Percentiles rank a stretch among this genome's conserved stretches.
phyloP scores from a whole-genome alignment of 2,888 invertebrate species.

The Drosophila mettleri region DNA sequence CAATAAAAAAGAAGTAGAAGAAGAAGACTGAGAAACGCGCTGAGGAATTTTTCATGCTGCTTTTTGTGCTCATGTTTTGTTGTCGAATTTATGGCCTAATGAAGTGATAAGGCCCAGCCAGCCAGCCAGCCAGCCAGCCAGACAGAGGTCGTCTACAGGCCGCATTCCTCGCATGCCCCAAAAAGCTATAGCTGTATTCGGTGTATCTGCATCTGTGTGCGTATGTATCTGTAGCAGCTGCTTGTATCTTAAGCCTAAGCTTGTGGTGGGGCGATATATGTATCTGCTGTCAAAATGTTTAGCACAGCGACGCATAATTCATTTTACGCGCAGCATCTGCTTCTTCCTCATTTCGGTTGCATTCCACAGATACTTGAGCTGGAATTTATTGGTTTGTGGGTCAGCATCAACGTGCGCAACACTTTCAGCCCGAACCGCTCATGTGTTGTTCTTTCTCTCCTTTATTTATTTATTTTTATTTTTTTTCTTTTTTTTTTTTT shows the following conservation, averaged over 20 bases:
- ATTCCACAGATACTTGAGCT: slow-evolving; percentile 73
- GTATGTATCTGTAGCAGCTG: slow-evolving; percentile 3
- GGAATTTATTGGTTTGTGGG: slow-evolving; percentile 81
- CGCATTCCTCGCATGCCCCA: slow-evolving; percentile 75
- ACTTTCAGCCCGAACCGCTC: slow-evolving; percentile 49
- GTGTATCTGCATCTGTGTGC: slow-evolving; percentile 9
- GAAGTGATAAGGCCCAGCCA: slow-evolving; percentile 69
- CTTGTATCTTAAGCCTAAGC: slow-evolving; percentile 14
- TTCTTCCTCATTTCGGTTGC: slow-evolving; percentile 41
- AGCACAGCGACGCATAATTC: slow-evolving; percentile 73
- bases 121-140: slow-evolving; percentile 51
- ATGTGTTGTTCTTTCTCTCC: neutral
- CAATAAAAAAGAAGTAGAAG: slow-evolving; percentile 52
- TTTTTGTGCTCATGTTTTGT: slow-evolving; percentile 64
- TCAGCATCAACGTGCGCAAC: slow-evolving; percentile 60
- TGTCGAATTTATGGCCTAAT: slow-evolving; percentile 74
- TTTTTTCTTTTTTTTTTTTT: slow-evolving; percentile 22
- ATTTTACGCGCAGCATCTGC: slow-evolving; percentile 37
- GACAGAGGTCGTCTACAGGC: slow-evolving; percentile 61
- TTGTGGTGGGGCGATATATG: slow-evolving; percentile 11
- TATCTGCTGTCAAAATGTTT: slow-evolving; percentile 77
- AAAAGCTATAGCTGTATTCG: slow-evolving; percentile 29
- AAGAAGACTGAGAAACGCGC: slow-evolving; percentile 13
- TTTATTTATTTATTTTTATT: slow-evolving; percentile 12
- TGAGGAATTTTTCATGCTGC: slow-evolving; percentile 72